Evolutionary conservation across 2,797 vertebrate genomes (phyloP), one percentile per base, ranked within the genome.

Genomic region (Vultur gryphus): DNA sequence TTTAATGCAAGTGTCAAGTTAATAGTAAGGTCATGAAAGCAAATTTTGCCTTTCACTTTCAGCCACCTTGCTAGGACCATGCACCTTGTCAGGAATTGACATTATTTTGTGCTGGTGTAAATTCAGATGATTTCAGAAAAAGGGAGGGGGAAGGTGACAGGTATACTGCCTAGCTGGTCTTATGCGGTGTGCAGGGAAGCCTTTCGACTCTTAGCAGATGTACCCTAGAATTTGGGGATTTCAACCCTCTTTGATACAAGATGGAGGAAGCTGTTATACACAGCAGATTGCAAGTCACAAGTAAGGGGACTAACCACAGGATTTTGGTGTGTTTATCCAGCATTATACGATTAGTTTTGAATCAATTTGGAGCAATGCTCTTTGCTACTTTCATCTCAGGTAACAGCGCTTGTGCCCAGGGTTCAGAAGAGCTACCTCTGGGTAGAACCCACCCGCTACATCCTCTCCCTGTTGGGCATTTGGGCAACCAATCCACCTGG

Each of bases 391-490:
- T 43, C 37, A 18, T 24, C 61, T 69, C 20, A 4, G 28, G 26
- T 33, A 43, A 9, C 69, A 54, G 39, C 0, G 2, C 33, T 31
- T 19, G 5, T 2, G 25, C 35, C 10, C 20, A 9, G 6, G 20
- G 10, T 23, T 61, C 15, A 26, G 23, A 25, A 41, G 10, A 54
- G 41, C 41, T 9, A 20, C 61, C 31, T 49, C 8, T 18, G 26
- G 28, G 37, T 57, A 69, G 28, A 46, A 35, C n/a, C 15, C 49
- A 20, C 7, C 15, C 1, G 1, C 41, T 15, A 13, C 9, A 19
- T 16, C 64, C 28, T 49, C 16, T 14, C 41, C 23, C 14, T 26
- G 3, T 0, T 13, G 11, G 16, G 19, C 20, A 7, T 29, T 10
- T 21, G 48, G 48, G 35, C 37, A 55, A 10, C 41, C 41, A 10